Base-by-base conservation (phyloP, 2,888 invertebrate genomes). In the Cataglyphis rosenhaueri region DNA sequence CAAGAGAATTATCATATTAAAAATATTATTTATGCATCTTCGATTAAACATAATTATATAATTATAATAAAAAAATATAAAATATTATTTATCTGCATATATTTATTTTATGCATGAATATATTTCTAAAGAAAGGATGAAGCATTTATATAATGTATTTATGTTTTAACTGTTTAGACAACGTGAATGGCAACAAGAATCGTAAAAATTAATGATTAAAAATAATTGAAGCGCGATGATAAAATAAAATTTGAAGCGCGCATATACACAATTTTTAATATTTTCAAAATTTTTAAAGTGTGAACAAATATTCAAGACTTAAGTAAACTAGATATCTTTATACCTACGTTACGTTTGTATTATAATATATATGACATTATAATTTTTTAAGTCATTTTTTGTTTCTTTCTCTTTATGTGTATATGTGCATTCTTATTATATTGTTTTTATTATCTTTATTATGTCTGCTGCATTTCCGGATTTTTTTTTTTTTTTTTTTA, bases 311-410 rank as follows among this genome's bases (percentile, higher is more conserved):
- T 44, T 15, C 12, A 5, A 44, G 44, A 44, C 18, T 44, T 0
- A 15, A 15, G 4, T 4, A 44, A 44, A 3, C 3, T 44, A 44
- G 12, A 44, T 44, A 44, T 44, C 4, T 44, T 4, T 12, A 12
- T 44, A 15, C 35, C 6, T 38, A 38, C 38, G 12, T 64, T 59
- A 83, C 84, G 78, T 84, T 82, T 84, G 48, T 76, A 73, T 52
- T 52, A 52, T 61, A 61, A 61, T 1, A 32, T 18, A 8, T 32
- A 65, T 25, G 15, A 4, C 4, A 10, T 32, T 52, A 70, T n/a
- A 68, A 32, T 70, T 21, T 70, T 21, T 52, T 52, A 25, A 21
- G 8, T 52, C 8, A 52, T 52, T 52, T 0, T 52, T 52, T 52
- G 10, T 52, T 21, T 61, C 10, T 61, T 29, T 0, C 12, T 61